These are phyloP conservation scores for Tachyglossus aculeatus DNA, from an alignment of 2,797 vertebrate species.

Conservation along the genomic window DNA sequence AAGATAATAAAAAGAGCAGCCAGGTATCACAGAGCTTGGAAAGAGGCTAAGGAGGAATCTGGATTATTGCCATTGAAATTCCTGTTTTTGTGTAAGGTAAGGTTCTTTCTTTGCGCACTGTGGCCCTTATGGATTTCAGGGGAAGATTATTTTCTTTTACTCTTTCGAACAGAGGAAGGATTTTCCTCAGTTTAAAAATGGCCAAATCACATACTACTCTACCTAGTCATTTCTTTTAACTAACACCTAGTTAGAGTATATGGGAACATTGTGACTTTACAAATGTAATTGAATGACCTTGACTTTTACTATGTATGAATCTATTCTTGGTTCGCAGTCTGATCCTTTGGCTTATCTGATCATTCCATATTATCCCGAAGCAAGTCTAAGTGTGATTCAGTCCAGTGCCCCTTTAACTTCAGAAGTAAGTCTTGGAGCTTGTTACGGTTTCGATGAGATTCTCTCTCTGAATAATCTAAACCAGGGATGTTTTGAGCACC, in stretches of 20 bases:
- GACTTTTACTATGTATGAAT: background rate
- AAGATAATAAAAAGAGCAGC: slow-evolving; percentile 75
- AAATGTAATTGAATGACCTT: slow-evolving; percentile 16
- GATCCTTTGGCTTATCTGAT: slow-evolving; percentile 82
- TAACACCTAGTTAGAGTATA: slow-evolving; percentile 8
- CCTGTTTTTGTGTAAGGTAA: slow-evolving; percentile 82
- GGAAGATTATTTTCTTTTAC: too few relatives aligned
- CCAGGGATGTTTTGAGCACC: too few relatives aligned
- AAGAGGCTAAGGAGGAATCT: slow-evolving; percentile 67
- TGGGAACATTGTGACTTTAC: background rate
- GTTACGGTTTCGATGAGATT: too few relatives aligned
- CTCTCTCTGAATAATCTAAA: too few relatives aligned
- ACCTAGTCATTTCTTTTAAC: slow-evolving; percentile 13
- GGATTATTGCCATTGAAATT: slow-evolving; percentile 75
- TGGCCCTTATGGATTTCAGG: background rate
- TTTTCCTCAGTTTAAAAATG: slow-evolving; percentile 17
- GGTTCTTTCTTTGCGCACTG: slow-evolving; percentile 23
- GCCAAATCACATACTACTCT: slow-evolving; percentile 7
- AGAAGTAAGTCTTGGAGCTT: slow-evolving; percentile 72
- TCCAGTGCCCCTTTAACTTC: slow-evolving; percentile 68
- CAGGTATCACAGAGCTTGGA: slow-evolving; percentile 73
- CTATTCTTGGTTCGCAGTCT: slow-evolving; percentile 64
- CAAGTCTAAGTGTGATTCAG: slow-evolving; percentile 74
- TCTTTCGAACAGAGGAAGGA: background rate
- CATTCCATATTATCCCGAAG: slow-evolving; percentile 78